Conservation (phyloP, 2,888 invertebrate species). For the Furcula furcula region DNA sequence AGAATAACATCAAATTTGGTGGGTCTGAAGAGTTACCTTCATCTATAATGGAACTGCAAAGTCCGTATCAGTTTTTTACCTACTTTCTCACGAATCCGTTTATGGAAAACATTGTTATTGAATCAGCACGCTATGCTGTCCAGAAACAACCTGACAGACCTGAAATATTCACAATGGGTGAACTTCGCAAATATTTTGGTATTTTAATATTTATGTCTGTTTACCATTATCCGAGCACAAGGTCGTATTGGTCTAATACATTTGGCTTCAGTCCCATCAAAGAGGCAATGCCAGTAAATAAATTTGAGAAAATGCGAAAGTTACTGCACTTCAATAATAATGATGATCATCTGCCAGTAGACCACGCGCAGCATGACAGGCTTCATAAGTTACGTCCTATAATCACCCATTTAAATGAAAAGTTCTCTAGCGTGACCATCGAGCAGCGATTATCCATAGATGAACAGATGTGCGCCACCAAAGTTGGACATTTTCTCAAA, state of each 20-base stretch:
- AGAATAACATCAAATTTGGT: conserved; percentile 14
- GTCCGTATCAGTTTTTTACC: conserved; percentile 15
- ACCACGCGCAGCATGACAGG: conserved; percentile 9
- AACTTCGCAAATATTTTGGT: conserved; percentile 6
- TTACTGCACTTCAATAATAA: conserved; percentile 31
- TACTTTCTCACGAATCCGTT: conserved; percentile 16
- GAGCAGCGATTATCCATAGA: conserved; percentile 4
- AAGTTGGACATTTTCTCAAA: conserved; percentile 18
- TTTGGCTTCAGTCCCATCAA: conserved; percentile 21
- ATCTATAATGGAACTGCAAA: conserved; percentile 15
- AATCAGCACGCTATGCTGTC: conserved; percentile 15
- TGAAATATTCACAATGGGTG: conserved; percentile 3
- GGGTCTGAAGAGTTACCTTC: conserved; percentile 14
- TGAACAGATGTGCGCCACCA: too few relatives aligned
- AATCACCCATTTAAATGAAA: conserved; percentile 2
- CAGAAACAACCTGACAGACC: conserved; percentile 16
- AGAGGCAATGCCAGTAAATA: conserved; percentile 25
- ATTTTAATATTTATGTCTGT: conserved; percentile 25
- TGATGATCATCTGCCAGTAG: too few relatives aligned
- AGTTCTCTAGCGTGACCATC: conserved; percentile 2
- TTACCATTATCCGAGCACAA: conserved; percentile 19
- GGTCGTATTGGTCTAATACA: conserved; percentile 24
- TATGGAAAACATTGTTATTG: conserved; percentile 17
- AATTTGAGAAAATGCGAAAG: conserved; percentile 27
- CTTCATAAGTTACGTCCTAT: conserved; percentile 5